phyloP scores from a whole-genome alignment of 64 coral and sea anemone genomes.

The Montipora cactus region DNA sequence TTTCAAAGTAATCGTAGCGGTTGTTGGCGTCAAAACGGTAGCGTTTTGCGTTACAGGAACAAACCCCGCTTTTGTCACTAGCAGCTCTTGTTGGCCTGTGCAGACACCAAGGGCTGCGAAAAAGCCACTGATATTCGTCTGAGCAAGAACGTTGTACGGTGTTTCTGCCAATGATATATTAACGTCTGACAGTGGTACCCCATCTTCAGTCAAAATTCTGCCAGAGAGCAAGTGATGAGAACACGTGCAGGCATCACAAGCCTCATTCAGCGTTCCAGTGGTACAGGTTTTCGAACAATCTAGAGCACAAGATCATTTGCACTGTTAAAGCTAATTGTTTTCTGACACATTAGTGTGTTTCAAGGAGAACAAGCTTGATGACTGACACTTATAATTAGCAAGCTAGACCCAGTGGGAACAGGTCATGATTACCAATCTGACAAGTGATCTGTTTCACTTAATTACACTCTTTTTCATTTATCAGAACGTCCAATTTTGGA shows the following conservation, averaged over 20 bases:
- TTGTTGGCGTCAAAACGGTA: neutral
- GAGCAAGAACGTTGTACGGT: slow-evolving; percentile 14
- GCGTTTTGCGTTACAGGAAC: neutral
- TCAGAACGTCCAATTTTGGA: too few species aligned
- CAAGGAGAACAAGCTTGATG: too few species aligned
- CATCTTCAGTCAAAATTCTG: neutral
- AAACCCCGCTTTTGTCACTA: neutral
- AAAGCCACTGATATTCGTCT: slow-evolving; percentile 26
- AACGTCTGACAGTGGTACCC: neutral
- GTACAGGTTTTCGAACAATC: slow-evolving; percentile 39
- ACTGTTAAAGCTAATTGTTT: too few species aligned
- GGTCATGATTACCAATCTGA: too few species aligned
- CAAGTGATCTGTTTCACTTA: too few species aligned
- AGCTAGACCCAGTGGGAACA: too few species aligned
- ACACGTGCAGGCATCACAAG: slow-evolving; percentile 52
- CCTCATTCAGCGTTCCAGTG: slow-evolving; percentile 16
- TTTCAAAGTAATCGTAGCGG: neutral
- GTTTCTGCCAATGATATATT: slow-evolving; percentile 33
- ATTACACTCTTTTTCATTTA: too few species aligned
- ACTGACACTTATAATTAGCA: too few species aligned
- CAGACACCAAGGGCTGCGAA: slow-evolving; percentile 16
- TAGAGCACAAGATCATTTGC: too few species aligned
- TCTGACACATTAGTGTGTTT: too few species aligned
- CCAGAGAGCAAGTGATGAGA: neutral
- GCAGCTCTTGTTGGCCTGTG: neutral